Conservation (phyloP, 2,888 invertebrate species). For the Aphidius colemani region DNA sequence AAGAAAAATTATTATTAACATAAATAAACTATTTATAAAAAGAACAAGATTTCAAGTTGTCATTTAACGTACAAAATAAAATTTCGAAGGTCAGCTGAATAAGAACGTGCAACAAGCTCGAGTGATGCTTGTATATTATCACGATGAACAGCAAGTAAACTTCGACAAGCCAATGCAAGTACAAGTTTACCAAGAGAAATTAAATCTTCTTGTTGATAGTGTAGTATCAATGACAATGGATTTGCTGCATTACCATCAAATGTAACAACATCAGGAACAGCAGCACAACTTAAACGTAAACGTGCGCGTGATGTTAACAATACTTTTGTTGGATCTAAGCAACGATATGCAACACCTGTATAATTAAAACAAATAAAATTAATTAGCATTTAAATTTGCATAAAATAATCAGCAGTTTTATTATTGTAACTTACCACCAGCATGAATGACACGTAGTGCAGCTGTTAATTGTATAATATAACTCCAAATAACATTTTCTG, state of each 20-base stretch:
- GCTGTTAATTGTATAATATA: slow-evolving; percentile 94
- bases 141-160: slow-evolving; percentile 81
- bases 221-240: slow-evolving; percentile 70
- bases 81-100: slow-evolving; percentile 93
- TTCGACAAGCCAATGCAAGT: slow-evolving; percentile 91
- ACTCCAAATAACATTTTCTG: slow-evolving; percentile 93
- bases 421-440: slow-evolving; percentile 58
- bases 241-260: slow-evolving; percentile 74
- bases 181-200: slow-evolving; percentile 89
- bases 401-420: slow-evolving; percentile 3
- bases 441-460: slow-evolving; percentile 89
- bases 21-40: background rate
- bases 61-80: slow-evolving; percentile 76
- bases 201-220: slow-evolving; percentile 91
- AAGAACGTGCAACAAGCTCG: slow-evolving; percentile 86
- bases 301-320: slow-evolving; percentile 76
- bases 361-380: slow-evolving; percentile 4
- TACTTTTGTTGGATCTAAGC: slow-evolving; percentile 91
- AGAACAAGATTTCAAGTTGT: background rate
- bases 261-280: slow-evolving; percentile 80
- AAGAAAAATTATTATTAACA: slow-evolving; percentile 2
- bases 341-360: slow-evolving; percentile 74
- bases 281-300: slow-evolving; percentile 79
- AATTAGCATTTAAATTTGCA: background rate
- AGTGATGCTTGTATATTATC: slow-evolving; percentile 88